These are phyloP conservation scores for Chamaea fasciata DNA, from an alignment of 2,113 vertebrate genomes.

Conservation along the genomic window DNA sequence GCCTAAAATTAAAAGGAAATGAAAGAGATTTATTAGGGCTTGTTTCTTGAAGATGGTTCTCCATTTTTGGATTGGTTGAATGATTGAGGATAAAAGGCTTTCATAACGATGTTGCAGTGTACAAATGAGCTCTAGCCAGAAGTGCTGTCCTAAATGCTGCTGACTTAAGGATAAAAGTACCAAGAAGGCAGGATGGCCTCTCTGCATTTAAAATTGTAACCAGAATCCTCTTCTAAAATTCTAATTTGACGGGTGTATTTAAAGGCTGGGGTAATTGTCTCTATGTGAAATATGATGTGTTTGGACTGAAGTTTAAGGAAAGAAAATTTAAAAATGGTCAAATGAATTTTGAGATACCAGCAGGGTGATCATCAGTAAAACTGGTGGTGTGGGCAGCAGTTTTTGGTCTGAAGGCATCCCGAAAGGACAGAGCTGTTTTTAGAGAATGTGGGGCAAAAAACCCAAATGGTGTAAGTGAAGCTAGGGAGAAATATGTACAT, in stretches of 20 bases:
- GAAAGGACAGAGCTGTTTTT: not conserved
- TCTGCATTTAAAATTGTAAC: not conserved
- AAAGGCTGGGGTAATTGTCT: not conserved
- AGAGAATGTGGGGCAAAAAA: not conserved
- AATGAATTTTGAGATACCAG: not conserved
- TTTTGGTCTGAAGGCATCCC: not conserved
- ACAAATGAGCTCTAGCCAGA: constrained; percentile 46
- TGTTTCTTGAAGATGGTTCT: constrained; percentile 51
- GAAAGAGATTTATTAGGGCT: constrained; percentile 58
- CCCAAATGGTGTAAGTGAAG: not conserved
- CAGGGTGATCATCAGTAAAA: not conserved
- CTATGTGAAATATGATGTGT: not conserved
- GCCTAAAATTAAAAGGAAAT: constrained; percentile 62
- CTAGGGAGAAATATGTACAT: not conserved
- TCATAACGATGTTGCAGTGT: constrained; percentile 9
- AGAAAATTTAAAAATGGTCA: not conserved
- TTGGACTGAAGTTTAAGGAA: not conserved
- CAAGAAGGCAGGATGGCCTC: not conserved
- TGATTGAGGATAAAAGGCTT: constrained; percentile 57
- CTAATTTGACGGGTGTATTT: not conserved
- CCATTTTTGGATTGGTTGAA: constrained; percentile 4
- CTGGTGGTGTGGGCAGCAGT: not conserved
- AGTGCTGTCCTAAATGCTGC: constrained; percentile 45
- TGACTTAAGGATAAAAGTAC: constrained; percentile 41
- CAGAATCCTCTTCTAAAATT: not conserved